phyloP scores from a whole-genome alignment of 1,140 invertebrate genomes.

The Tetragnatha versicolor region DNA sequence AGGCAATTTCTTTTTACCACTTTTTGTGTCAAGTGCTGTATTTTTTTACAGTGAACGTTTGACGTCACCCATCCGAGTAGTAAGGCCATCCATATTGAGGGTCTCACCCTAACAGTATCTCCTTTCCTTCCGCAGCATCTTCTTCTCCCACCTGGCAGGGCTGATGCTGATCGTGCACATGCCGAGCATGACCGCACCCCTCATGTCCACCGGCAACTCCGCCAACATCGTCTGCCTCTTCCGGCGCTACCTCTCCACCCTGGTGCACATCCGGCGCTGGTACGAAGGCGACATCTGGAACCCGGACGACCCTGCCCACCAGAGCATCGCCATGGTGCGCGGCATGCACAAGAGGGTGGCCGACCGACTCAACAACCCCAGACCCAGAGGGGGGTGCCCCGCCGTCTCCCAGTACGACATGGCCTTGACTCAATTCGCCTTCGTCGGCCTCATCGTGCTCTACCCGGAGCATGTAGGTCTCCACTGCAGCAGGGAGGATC shows the following conservation, averaged over 20 bases:
- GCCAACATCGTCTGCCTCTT: constrained; percentile 71
- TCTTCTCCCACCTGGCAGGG: constrained; percentile 57
- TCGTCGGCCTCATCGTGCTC: constrained; percentile 60
- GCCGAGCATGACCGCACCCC: constrained; percentile 57
- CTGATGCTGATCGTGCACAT: constrained; percentile 57
- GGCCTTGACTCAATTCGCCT: constrained; percentile 61
- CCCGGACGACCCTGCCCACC: constrained; percentile 62
- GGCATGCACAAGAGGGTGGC: constrained; percentile 64
- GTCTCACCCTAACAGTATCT: too few relatives aligned
- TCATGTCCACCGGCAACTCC: constrained; percentile 66
- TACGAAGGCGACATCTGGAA: constrained; percentile 72
- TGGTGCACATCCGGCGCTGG: constrained; percentile 77
- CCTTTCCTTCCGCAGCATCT: constrained; percentile 49
- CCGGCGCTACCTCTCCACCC: constrained; percentile 76
- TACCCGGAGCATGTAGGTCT: constrained; percentile 59
- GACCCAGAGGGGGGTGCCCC: constrained; percentile 55
- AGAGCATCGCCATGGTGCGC: constrained; percentile 65
- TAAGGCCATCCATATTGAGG: too few relatives aligned
- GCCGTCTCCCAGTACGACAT: constrained; percentile 62
- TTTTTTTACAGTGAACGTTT: too few relatives aligned
- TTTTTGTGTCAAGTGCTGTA: too few relatives aligned
- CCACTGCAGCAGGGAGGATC: constrained; percentile 66
- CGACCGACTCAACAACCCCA: constrained; percentile 66
- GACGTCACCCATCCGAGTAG: too few relatives aligned
- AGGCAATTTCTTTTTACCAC: too few relatives aligned